Percentiles rank a stretch among this genome's conserved stretches.
Conservation (phyloP, 2,113 vertebrate genomes). For the Mesembrinibis cayennensis region DNA sequence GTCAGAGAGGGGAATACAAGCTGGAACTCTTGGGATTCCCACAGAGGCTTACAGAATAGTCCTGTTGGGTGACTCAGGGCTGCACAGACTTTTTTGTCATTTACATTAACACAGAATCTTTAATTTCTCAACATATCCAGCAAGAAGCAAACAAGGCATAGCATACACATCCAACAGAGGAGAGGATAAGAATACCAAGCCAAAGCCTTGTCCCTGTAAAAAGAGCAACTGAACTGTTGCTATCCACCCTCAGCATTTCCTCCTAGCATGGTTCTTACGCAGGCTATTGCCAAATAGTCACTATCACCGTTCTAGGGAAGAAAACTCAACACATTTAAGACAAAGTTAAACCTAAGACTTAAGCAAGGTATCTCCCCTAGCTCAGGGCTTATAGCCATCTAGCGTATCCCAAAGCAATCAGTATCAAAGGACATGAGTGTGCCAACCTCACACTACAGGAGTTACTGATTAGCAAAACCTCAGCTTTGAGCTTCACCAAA, state of each 20-base stretch:
- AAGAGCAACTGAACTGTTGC: neutral
- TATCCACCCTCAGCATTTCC: neutral
- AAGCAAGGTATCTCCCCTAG: neutral
- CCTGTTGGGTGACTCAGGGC: neutral
- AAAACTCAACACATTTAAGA: neutral
- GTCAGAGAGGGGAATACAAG: neutral
- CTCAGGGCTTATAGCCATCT: neutral
- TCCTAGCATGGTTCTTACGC: neutral
- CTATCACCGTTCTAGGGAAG: neutral
- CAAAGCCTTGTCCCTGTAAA: neutral
- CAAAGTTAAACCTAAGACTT: neutral
- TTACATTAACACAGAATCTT: neutral
- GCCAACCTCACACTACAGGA: neutral
- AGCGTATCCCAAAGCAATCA: neutral
- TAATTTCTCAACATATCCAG: neutral
- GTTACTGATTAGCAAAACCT: neutral
- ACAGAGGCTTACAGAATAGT: neutral
- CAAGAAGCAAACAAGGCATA: neutral
- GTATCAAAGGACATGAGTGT: neutral
- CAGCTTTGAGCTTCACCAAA: constrained; percentile 18
- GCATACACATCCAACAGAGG: neutral
- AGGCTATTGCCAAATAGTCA: neutral
- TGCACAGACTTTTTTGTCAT: neutral
- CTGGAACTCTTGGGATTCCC: neutral
- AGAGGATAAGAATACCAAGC: neutral